Base-by-base conservation (phyloP, 2,113 vertebrate species). In the Chlorodrepanis virens region DNA sequence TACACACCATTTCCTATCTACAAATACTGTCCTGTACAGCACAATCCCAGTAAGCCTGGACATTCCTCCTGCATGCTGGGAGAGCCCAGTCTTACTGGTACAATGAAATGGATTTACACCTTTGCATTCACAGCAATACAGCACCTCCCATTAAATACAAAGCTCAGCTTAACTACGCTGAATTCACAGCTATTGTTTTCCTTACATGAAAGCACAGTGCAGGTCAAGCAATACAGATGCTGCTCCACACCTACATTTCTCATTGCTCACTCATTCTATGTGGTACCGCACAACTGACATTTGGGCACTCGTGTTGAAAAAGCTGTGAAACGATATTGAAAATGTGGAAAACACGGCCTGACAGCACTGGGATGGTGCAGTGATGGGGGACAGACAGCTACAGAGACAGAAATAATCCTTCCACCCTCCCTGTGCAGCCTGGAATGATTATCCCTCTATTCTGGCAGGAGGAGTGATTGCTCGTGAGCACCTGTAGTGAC, bases 251-350 rank as follows among this genome's bases (percentile, higher is more conserved):
- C 64, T 45, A n/a, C 75, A 52, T 53, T 90, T 89, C 69, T 56
- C 92, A 83, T 14, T 9, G 56, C 76, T 78, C 57, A 4, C 76
- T 71, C 89, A 57, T 60, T 84, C 79, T 40, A 17, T 0, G 3
- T 71, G 87, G 80, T 31, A 18, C 49, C 22, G 83, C 80, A 81
- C 88, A 53, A 64, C 6, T 91, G 91, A 88, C 91, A 80, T 90
- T 80, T 50, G 92, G 90, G 90, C 85, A 83, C 75, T 39, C 0
- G 3, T 37, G 87, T 76, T 90, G 92, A 71, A 92, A 88, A 88
- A 93, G 85, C 82, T 88, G 93, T 70, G 78, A 95, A 94, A 96
- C 81, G 8, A 90, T 96, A 90, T 37, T 63, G 82, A 82, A 91
- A 95, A 91, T 59, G 75, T 83, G 82, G 70, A 88, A 91, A 95